Evolutionary conservation across 2,888 invertebrate genomes (phyloP), one percentile per base, ranked within the genome.

Genomic region (Morpho deidamia): DNA sequence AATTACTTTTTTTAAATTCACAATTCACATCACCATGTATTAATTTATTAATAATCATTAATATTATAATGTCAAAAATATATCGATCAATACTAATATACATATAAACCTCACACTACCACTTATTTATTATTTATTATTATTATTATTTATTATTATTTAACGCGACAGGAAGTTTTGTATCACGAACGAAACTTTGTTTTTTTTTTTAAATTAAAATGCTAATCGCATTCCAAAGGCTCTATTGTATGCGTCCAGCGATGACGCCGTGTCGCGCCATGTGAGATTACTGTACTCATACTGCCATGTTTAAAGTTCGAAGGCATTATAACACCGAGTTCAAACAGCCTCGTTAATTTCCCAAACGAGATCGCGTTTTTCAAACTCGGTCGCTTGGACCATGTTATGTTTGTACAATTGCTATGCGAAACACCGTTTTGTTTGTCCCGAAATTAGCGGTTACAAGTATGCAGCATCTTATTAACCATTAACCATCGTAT

Each of bases 201-300:
- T 58, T 62, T 63, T 66, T 62, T 48, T 32, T 56, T 51, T 34
- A 44, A 59, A 52, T 52, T 58, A 67, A 51, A 51, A 60, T 71
- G 70, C 44, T 62, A 70, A 70, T 67, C 48, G 55, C 63, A 69
- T 59, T 58, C 59, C 65, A 65, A 77, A 77, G 74, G 74, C 69
- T 74, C 50, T 70, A 58, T 66, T 62, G 74, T 75, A 81, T 70
- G 79, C 87, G 87, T 82, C 78, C 72, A 71, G 38, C 78, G 69
- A 74, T 73, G 80, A 75, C 81, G 84, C 76, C 65, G 76, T 63
- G 76, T 69, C 76, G 72, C 77, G 74, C 74, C 74, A 72, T 81
- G 80, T 79, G 77, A 83, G 74, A 78, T 78, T 74, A 76, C 64
- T 65, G 61, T 49, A 53, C n/a, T n/a, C n/a, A n/a, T n/a, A n/a